These are phyloP conservation scores for Antrozous pallidus DNA, from an alignment of 2,797 vertebrate genomes.

Conservation along the genomic window DNA sequence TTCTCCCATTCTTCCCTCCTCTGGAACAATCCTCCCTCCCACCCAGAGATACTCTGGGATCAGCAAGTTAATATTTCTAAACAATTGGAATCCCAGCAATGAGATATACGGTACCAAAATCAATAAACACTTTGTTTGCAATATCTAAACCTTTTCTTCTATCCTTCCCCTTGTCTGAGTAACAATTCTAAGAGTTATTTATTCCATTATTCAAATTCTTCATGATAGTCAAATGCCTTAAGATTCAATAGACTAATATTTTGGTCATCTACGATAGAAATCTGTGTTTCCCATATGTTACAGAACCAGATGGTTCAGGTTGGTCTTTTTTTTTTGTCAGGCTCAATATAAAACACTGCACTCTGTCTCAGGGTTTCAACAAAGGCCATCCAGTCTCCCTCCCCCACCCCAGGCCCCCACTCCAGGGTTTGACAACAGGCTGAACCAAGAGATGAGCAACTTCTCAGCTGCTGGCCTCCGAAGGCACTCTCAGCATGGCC, in stretches of 20 bases:
- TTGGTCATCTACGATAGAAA: constrained; percentile 74
- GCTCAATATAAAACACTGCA: constrained; percentile 66
- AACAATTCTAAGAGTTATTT: constrained; percentile 46
- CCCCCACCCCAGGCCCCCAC: background rate
- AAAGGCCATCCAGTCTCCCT: constrained; percentile 62
- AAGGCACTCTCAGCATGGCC: constrained; percentile 70
- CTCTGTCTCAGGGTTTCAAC: constrained; percentile 69
- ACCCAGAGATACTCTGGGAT: background rate
- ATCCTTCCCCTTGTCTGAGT: constrained; percentile 1
- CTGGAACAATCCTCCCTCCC: background rate
- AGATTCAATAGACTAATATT: constrained; percentile 75
- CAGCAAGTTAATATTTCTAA: constrained; percentile 54
- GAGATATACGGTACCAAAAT: constrained; percentile 36
- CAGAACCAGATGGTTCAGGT: constrained; percentile 77
- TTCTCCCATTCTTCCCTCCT: background rate
- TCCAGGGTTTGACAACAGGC: constrained; percentile 70
- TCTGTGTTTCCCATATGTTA: constrained; percentile 79
- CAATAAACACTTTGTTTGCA: constrained; percentile 12
- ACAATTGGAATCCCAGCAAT: background rate
- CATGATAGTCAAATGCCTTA: constrained; percentile 66
- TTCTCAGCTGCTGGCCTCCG: constrained; percentile 75
- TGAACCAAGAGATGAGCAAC: constrained; percentile 78
- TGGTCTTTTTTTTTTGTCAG: constrained; percentile 79
- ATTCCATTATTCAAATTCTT: constrained; percentile 64
- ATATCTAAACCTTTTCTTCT: constrained; percentile 44